Conservation (phyloP, 2,888 invertebrate species). For the Drosophila engyochracea region DNA sequence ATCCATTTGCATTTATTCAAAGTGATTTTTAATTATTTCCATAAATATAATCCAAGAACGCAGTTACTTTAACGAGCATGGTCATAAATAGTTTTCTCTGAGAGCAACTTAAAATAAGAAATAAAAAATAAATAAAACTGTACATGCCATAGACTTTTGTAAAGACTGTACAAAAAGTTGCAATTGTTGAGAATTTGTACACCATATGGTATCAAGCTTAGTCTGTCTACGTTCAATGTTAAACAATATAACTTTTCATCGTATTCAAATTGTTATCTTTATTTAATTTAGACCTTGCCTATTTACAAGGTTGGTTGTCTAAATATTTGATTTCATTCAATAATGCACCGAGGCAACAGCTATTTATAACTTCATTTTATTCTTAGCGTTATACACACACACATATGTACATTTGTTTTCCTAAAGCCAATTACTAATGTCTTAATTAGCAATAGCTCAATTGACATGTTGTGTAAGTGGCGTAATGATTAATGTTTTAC, state of each 20-base stretch:
- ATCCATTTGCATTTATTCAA: constrained; percentile 53
- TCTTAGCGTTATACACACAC: background rate
- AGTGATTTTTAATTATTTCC: constrained; percentile 44
- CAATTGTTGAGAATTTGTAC: background rate
- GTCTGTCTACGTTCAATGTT: background rate
- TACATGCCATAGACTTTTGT: background rate
- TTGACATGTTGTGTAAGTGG: constrained; percentile 4
- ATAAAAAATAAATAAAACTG: background rate
- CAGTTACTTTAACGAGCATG: constrained; percentile 2
- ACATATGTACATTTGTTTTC: background rate
- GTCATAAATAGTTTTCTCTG: background rate
- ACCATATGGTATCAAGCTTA: background rate
- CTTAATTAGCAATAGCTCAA: background rate
- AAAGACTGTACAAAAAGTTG: background rate
- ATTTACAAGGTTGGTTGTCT: background rate
- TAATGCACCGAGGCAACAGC: background rate
- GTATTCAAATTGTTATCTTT: background rate
- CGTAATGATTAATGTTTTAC: constrained; percentile 32
- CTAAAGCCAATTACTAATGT: background rate
- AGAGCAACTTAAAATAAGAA: background rate
- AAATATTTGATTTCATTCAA: background rate
- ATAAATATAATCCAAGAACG: constrained; percentile 24
- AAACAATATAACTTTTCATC: background rate
- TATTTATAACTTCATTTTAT: background rate
- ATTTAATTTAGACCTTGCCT: background rate